A percentile compares a stretch with the other conserved stretches of the same genome.
Evolutionary conservation across 1,140 invertebrate species (phyloP).

Genomic region (Drosophila sp.): DNA sequence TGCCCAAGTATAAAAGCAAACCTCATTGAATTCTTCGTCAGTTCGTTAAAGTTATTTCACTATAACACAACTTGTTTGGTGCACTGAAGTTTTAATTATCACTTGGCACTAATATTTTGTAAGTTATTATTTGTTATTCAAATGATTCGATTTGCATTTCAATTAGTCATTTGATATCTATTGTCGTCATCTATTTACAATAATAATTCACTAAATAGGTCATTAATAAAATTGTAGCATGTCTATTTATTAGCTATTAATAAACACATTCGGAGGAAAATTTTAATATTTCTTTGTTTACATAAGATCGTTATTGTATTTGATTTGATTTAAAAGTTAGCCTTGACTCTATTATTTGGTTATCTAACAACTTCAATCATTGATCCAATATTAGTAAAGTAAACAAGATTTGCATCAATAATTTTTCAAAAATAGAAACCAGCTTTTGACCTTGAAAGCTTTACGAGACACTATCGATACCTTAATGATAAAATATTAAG

Average conservation of each 20-base stretch:
- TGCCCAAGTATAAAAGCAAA: constrained; percentile 70
- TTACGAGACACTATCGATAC: neutral
- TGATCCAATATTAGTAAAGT: constrained; percentile 13
- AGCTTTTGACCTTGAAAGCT: constrained; percentile 1
- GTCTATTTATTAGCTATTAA: constrained; percentile 12
- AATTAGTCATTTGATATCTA: constrained; percentile 26
- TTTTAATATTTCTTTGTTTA: constrained; percentile 3
- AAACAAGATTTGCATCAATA: constrained; percentile 11
- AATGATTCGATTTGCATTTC: constrained; percentile 45
- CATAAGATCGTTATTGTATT: constrained; percentile 1
- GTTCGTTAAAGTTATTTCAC: constrained; percentile 70
- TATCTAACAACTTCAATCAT: constrained; percentile 6
- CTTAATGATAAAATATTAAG: neutral
- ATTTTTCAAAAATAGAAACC: constrained; percentile 2
- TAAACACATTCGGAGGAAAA: constrained; percentile 8
- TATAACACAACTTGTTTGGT: constrained; percentile 59
- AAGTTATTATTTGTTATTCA: constrained; percentile 35
- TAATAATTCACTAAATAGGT: constrained; percentile 18
- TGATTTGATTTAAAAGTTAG: neutral
- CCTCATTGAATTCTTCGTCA: constrained; percentile 68
- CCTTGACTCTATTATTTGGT: constrained; percentile 11
- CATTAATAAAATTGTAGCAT: neutral
- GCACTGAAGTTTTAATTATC: constrained; percentile 13
- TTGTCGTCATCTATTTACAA: constrained; percentile 14
- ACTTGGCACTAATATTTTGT: constrained; percentile 46